Conservation (phyloP, 2,797 vertebrate species). For the Smutsia gigantea region DNA sequence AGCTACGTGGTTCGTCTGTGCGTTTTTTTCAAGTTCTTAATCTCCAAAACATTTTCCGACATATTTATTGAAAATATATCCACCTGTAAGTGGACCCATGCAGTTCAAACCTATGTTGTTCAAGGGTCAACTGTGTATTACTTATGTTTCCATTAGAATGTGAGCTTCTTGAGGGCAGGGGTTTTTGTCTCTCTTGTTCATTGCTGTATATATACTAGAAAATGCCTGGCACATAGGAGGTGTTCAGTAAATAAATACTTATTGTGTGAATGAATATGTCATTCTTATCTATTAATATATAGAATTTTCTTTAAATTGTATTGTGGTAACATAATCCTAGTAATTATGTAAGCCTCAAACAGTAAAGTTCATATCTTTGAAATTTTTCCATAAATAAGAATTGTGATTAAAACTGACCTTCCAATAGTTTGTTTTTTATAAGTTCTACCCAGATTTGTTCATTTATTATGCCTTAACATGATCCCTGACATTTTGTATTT, state of each 20-base stretch:
- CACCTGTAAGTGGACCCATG: too few species aligned
- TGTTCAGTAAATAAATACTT: slow-evolving; percentile 57
- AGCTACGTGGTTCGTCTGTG: too few species aligned
- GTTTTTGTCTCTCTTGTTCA: slow-evolving; percentile 40
- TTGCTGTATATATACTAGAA: not conserved
- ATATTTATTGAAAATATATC: too few species aligned
- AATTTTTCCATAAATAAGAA: slow-evolving; percentile 55
- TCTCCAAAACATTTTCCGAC: too few species aligned
- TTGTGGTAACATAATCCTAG: not conserved
- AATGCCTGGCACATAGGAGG: not conserved
- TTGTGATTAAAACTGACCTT: slow-evolving; percentile 57
- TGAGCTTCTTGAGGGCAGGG: not conserved
- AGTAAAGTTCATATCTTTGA: slow-evolving; percentile 24
- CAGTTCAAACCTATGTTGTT: too few species aligned
- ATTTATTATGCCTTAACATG: slow-evolving; percentile 43
- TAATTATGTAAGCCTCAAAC: slow-evolving; percentile 17
- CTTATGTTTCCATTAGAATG: not conserved
- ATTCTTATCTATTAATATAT: slow-evolving; percentile 28
- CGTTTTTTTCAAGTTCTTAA: too few species aligned
- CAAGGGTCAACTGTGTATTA: not conserved
- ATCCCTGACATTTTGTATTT: slow-evolving; percentile 55
- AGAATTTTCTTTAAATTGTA: not conserved
- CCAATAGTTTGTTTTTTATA: slow-evolving; percentile 42
- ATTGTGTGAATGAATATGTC: not conserved
- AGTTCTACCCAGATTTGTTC: slow-evolving; percentile 15